Evolutionary conservation across 2,888 invertebrate genomes (phyloP).

Genomic region (Rugalucina vietnamica): DNA sequence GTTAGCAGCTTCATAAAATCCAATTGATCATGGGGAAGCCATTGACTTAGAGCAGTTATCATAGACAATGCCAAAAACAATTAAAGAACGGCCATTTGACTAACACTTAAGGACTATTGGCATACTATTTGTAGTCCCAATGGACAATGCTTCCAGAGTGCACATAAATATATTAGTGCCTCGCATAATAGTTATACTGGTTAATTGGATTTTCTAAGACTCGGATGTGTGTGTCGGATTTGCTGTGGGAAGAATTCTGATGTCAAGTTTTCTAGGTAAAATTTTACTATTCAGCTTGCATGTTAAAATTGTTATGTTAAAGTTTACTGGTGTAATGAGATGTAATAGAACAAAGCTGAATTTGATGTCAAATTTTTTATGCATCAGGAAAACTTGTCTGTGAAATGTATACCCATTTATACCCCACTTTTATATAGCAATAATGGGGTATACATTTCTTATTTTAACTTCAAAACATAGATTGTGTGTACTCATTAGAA

Average conservation of each 20-base stretch:
- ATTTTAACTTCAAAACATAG: too few species aligned
- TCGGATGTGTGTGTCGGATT: neutral
- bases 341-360: too few species aligned
- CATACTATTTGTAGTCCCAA: neutral
- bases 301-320: too few species aligned
- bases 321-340: too few species aligned
- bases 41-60: conserved; percentile 2
- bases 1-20: conserved; percentile 7
- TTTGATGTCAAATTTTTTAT: too few species aligned
- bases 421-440: too few species aligned
- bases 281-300: too few species aligned
- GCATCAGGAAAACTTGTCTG: too few species aligned
- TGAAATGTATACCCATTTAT: too few species aligned
- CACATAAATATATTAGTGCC: neutral
- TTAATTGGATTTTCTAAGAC: conserved; percentile 1
- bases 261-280: neutral
- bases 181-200: neutral
- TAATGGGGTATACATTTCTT: too few species aligned
- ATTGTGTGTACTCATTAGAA: too few species aligned
- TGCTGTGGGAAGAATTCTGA: neutral
- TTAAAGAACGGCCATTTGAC: neutral
- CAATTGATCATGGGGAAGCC: neutral
- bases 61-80: neutral
- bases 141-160: neutral
- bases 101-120: conserved; percentile 7